These are phyloP conservation scores for Camponotus floridanus DNA, from an alignment of 1,140 invertebrate species.

Conservation along the genomic window DNA sequence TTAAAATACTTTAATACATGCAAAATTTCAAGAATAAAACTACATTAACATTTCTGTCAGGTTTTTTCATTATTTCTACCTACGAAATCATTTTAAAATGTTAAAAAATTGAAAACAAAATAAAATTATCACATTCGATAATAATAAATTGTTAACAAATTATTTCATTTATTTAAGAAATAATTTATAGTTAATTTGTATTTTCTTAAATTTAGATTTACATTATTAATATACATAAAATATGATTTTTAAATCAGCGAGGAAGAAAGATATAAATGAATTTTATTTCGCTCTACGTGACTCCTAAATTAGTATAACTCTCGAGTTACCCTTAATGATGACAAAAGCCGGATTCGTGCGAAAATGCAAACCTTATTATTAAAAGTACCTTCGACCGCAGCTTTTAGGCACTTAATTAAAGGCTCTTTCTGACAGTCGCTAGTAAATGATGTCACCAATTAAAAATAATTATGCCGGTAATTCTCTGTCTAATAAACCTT, in stretches of 20 bases:
- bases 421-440: not conserved
- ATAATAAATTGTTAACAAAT: constrained; percentile 1
- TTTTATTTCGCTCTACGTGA: not conserved
- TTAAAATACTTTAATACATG: not conserved
- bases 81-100: not conserved
- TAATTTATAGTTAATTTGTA: too few relatives aligned
- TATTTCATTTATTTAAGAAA: not conserved
- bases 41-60: not conserved
- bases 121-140: not conserved
- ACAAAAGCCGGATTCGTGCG: not conserved
- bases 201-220: too few relatives aligned
- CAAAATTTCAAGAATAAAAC: not conserved
- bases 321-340: not conserved
- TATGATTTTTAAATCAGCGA: not conserved
- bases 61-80: not conserved
- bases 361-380: constrained; percentile 30
- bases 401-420: constrained; percentile 49
- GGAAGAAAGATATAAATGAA: not conserved
- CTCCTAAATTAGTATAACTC: constrained; percentile 11
- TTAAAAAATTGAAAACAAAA: not conserved
- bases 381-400: constrained; percentile 1
- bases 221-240: not conserved
- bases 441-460: constrained; percentile 34
- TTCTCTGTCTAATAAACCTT: constrained; percentile 6
- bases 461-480: constrained; percentile 28